Evolutionary conservation across 2,888 invertebrate species (phyloP).

Genomic region (Watsonalla binaria): DNA sequence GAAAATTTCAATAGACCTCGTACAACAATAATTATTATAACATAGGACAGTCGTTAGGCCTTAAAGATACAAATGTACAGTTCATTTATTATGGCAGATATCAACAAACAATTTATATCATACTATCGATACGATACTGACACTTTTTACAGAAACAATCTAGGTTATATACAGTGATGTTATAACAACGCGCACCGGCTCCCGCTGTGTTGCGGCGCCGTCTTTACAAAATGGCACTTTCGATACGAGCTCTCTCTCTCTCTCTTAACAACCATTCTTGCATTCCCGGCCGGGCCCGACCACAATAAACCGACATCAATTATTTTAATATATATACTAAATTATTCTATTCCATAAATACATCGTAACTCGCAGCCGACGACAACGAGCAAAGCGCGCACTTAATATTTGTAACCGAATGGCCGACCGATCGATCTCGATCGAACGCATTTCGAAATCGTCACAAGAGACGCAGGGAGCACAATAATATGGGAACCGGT

Average conservation of each 20-base stretch:
- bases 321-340: slow-evolving; percentile 35
- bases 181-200: slow-evolving; percentile 47
- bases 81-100: slow-evolving; percentile 76
- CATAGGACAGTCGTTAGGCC: slow-evolving; percentile 76
- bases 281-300: background rate
- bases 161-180: slow-evolving; percentile 51
- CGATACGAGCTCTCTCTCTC: slow-evolving; percentile 32
- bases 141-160: slow-evolving; percentile 65
- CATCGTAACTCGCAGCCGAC: slow-evolving; percentile 31
- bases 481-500: slow-evolving; percentile 16
- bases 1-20: slow-evolving; percentile 44
- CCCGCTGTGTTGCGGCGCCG: slow-evolving; percentile 29
- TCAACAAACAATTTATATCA: slow-evolving; percentile 71
- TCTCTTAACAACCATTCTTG: slow-evolving; percentile 14
- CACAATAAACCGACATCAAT: slow-evolving; percentile 31
- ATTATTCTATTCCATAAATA: slow-evolving; percentile 51
- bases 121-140: slow-evolving; percentile 59
- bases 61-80: slow-evolving; percentile 72
- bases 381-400: slow-evolving; percentile 31
- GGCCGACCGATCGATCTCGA: slow-evolving; percentile 13
- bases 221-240: slow-evolving; percentile 54
- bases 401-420: slow-evolving; percentile 32
- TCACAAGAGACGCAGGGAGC: slow-evolving; percentile 30
- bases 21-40: slow-evolving; percentile 63
- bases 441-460: slow-evolving; percentile 16